Evolutionary conservation across 2,888 invertebrate species (phyloP).

Genomic region (Tribolium freemani): DNA sequence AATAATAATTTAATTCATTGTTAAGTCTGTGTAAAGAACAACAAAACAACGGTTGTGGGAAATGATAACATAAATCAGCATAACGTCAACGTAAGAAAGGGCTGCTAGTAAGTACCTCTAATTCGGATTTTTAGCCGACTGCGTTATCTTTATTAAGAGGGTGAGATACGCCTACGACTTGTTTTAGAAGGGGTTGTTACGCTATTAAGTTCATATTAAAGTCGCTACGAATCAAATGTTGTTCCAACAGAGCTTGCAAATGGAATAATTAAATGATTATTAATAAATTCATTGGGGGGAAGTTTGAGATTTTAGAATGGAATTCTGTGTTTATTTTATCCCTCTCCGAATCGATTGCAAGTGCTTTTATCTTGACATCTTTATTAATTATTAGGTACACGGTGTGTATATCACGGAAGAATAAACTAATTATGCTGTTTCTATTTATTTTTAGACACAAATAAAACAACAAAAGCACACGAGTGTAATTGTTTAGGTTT

Average conservation of each 20-base stretch:
- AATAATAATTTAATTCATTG: conserved; percentile 46
- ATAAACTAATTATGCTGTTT: conserved; percentile 9
- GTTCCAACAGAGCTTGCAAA: conserved; percentile 12
- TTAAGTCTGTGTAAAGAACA: conserved; percentile 38
- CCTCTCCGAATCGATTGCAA: not conserved
- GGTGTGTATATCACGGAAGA: conserved; percentile 22
- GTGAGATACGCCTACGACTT: conserved; percentile 50
- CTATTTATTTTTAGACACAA: conserved; percentile 7
- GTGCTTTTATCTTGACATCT: conserved; percentile 10
- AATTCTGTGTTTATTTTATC: conserved; percentile 1
- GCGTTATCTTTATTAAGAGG: conserved; percentile 55
- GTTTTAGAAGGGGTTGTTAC: conserved; percentile 34
- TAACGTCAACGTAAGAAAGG: conserved; percentile 43
- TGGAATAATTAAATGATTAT: conserved; percentile 27
- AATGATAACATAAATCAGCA: conserved; percentile 51
- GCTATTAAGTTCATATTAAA: conserved; percentile 32
- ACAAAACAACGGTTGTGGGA: conserved; percentile 48
- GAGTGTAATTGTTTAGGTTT: conserved; percentile 5
- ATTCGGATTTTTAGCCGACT: conserved; percentile 36
- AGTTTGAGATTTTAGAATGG: not conserved
- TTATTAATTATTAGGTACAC: conserved; percentile 15
- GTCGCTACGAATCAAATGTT: conserved; percentile 29
- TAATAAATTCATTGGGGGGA: conserved; percentile 10
- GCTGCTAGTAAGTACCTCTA: conserved; percentile 36
- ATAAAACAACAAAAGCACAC: not conserved